Evolutionary conservation across 2,797 vertebrate genomes (phyloP), one percentile per base, ranked within the genome.

Genomic region (Sebastes variabilis): DNA sequence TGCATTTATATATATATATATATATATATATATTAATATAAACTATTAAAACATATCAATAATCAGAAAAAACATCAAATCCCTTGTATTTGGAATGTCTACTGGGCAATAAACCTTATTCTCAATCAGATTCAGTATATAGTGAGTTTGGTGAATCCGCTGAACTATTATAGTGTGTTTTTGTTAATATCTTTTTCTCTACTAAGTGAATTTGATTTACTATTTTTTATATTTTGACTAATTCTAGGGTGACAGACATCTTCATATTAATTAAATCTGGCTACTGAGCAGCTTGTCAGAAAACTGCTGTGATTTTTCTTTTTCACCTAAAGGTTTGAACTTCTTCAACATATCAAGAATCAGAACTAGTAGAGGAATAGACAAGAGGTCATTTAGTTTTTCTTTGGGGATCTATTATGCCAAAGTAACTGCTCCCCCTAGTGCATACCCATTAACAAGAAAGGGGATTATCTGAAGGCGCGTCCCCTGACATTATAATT

Each of bases 401-500:
- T 67, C 46, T 11, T 73, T 77, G 59, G 66, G 61, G 24, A 84
- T 85, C 71, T 62, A 80, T 88, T 76, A 79, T 81, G 5, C 62
- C 58, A 70, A 74, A 86, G 71, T 85, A 92, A 84, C 79, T 86
- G 83, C 74, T 85, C 82, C 75, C 75, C 36, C 71, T 70, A 71
- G 79, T 80, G 84, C 77, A 92, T 79, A 85, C 85, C 72, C 83
- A 85, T 89, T 75, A 90, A 78, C 80, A 91, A 88, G 88, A 84
- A 79, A 84, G 46, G 83, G 88, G 87, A 93, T 93, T 93, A 90
- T 90, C 81, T 89, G 75, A 77, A 86, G 88, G 69, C 75, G 84
- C 88, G 85, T 94, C 90, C 90, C 91, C 79, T 93, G 91, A 93
- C 91, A 93, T 93, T 80, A 66, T 82, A 90, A 94, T 92, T 93